These are phyloP conservation scores for Rhea americana DNA, from an alignment of 2,113 vertebrate genomes.

Conservation along the genomic window DNA sequence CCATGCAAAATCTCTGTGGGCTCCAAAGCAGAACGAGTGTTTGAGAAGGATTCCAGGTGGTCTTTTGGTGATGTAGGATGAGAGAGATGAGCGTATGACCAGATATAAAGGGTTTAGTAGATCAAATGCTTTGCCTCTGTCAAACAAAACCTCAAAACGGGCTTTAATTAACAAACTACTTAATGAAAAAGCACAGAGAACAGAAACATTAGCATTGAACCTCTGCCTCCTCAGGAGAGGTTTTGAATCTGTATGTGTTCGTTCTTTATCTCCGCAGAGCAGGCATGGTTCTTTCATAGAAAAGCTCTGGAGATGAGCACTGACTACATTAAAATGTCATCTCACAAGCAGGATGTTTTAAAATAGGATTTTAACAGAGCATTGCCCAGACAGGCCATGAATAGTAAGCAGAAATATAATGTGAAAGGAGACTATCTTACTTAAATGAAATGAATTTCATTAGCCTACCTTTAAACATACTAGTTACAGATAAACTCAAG, in stretches of 20 bases:
- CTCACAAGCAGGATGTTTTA: neutral
- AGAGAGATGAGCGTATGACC: conserved; percentile 5
- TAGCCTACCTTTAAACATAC: neutral
- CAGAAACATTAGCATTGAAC: conserved; percentile 1
- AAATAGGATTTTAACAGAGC: conserved; percentile 26
- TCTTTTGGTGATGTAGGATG: neutral
- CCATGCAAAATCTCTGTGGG: neutral
- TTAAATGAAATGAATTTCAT: neutral
- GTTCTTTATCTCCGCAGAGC: conserved; percentile 51
- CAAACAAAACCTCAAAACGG: neutral
- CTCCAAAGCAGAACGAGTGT: neutral
- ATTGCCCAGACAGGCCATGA: neutral
- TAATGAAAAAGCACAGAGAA: neutral
- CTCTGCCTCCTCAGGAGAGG: neutral
- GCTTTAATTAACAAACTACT: conserved; percentile 42
- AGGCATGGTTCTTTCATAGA: neutral
- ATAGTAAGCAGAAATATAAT: neutral
- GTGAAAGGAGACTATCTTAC: neutral
- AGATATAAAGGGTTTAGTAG: conserved; percentile 25
- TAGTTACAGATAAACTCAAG: neutral
- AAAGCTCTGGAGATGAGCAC: conserved; percentile 30
- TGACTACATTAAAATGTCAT: conserved; percentile 48
- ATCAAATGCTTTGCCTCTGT: conserved; percentile 30
- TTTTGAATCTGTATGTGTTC: neutral
- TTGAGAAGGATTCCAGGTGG: neutral